phyloP scores from a whole-genome alignment of 2,888 invertebrate species.

The Pandemis cinnamomeana region DNA sequence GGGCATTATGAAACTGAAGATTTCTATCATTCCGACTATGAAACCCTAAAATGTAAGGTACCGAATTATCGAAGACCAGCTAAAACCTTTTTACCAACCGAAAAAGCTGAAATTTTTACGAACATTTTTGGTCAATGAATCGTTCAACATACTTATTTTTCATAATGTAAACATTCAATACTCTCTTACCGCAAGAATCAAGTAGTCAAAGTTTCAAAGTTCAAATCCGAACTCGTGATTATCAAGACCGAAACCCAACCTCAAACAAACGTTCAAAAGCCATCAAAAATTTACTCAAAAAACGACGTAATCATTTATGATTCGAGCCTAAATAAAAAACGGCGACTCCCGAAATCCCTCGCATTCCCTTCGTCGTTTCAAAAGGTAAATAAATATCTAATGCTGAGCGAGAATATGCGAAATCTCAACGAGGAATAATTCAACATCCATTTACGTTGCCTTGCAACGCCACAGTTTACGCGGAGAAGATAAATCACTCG shows the following conservation, averaged over 20 bases:
- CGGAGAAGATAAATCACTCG: conserved; percentile 8
- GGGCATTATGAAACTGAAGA: too few relatives aligned
- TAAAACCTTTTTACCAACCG: too few relatives aligned
- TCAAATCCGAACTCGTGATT: not conserved
- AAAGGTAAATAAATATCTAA: conserved; percentile 42
- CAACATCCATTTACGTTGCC: conserved; percentile 45
- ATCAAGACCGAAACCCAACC: conserved; percentile 16
- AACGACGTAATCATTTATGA: conserved; percentile 30
- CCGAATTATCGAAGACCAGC: too few relatives aligned
- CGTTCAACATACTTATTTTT: too few relatives aligned
- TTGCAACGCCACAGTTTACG: conserved; percentile 27
- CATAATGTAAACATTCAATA: too few relatives aligned
- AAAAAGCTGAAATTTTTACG: too few relatives aligned
- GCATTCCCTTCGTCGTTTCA: conserved; percentile 38
- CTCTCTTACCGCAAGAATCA: too few relatives aligned
- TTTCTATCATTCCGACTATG: too few relatives aligned
- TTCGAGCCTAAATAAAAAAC: conserved; percentile 33
- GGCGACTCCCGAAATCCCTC: conserved; percentile 23
- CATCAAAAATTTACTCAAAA: conserved; percentile 29
- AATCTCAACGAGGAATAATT: conserved; percentile 47
- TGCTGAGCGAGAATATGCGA: conserved; percentile 46
- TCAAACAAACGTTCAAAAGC: conserved; percentile 20
- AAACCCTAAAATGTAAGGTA: too few relatives aligned
- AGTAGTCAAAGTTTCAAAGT: too few relatives aligned
- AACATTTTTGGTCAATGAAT: too few relatives aligned